Percentiles rank a stretch among this genome's conserved stretches.
These are phyloP conservation scores for Coecobrya sp. DNA, from an alignment of 2,888 invertebrate genomes.

Conservation along the genomic window DNA sequence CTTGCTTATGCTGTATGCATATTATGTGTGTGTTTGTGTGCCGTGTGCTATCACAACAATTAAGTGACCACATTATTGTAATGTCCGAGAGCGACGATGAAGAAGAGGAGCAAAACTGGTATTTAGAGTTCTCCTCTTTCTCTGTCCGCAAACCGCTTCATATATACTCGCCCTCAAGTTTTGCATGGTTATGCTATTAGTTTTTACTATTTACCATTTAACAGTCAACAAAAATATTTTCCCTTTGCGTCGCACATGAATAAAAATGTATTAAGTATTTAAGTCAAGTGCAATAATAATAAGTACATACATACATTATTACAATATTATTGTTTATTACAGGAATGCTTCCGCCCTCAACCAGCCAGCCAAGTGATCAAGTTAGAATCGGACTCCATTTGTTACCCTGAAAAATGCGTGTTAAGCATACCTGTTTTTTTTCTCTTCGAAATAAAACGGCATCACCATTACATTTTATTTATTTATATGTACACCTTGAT, in stretches of 20 bases:
- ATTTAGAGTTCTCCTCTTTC: slow-evolving; percentile 45
- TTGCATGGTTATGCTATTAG: background rate
- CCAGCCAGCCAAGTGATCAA: background rate
- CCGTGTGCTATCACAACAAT: slow-evolving; percentile 66
- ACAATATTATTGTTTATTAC: slow-evolving; percentile 49
- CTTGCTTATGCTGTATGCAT: background rate
- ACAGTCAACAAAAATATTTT: slow-evolving; percentile 9
- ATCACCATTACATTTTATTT: background rate
- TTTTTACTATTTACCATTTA: background rate
- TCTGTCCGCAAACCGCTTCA: slow-evolving; percentile 20
- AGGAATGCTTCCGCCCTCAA: slow-evolving; percentile 61
- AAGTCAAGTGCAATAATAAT: slow-evolving; percentile 56
- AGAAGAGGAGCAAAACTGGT: slow-evolving; percentile 53
- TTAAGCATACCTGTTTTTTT: slow-evolving; percentile 28
- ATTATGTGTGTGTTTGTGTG: slow-evolving; percentile 16
- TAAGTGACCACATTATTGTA: slow-evolving; percentile 64
- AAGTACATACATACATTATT: slow-evolving; percentile 45
- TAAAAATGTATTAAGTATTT: slow-evolving; percentile 47
- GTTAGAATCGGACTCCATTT: background rate
- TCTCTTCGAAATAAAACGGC: slow-evolving; percentile 5
- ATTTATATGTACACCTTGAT: background rate
- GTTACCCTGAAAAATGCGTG: background rate
- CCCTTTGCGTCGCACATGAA: background rate
- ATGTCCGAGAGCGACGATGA: slow-evolving; percentile 61
- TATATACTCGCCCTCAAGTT: background rate